Base-by-base conservation (phyloP, 2,797 vertebrate genomes). In the Falco peregrinus region DNA sequence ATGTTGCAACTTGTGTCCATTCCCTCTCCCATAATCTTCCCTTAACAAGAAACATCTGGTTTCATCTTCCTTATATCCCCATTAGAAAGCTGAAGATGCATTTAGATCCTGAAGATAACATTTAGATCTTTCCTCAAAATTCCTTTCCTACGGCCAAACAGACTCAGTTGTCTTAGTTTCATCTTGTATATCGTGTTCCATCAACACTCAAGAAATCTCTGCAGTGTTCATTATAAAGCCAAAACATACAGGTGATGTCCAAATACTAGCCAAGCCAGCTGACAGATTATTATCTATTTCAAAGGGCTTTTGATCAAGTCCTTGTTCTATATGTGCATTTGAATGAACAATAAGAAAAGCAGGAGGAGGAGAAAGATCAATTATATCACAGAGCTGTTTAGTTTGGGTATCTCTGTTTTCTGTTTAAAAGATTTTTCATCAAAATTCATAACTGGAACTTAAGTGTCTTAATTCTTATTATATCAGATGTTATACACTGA, bases 121-220 rank as follows among this genome's bases (percentile, higher is more conserved):
- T 45, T 59, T 47, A 64, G 50, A 43, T 45, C 39, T 59, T 70
- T 13, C 7, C 67, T 64, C 41, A 75, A 14, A 21, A 56, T 59
- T 67, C 5, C 90, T 63, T 57, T 77, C 59, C 16, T 56, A 61
- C 57, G 29, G 25, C 31, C 10, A 3, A 79, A 51, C 18, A 79
- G 70, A 56, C 24, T 43, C 28, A 9, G 17, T 7, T 63, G 57
- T 37, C 61, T 68, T 51, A 63, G 59, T 31, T 84, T 51, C 16
- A 8, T 82, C 1, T 1, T 51, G 2, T 1, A 0, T 41, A 28
- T 51, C 59, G 13, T 1, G 4, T 13, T 89, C 47, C 41, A 21
- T 13, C 68, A 76, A 51, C 26, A 29, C 19, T 37, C 33, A 19
- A 33, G 74, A 93, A 82, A 88, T 17, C 6, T 24, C 24, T 14